Evolutionary conservation across 1,140 invertebrate genomes (phyloP).

Genomic region (Hydropsyche tenuis): DNA sequence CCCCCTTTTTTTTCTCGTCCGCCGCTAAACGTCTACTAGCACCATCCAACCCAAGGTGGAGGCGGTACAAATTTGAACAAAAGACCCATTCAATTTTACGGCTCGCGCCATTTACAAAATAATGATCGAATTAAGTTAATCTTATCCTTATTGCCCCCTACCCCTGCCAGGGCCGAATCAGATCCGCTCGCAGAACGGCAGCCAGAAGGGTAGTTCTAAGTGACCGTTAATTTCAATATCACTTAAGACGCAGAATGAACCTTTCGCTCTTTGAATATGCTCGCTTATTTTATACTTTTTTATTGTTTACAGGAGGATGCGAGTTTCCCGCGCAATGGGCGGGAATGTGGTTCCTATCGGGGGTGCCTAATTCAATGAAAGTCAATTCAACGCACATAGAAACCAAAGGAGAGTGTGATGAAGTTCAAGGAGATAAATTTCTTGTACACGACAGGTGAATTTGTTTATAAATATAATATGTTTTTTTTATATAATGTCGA

Average conservation of each 20-base stretch:
- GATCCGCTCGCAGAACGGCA: background rate
- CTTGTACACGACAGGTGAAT: conserved; percentile 72
- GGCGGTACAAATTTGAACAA: conserved; percentile 37
- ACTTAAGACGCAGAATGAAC: background rate
- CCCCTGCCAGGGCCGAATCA: background rate
- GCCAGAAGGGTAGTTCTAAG: conserved; percentile 3
- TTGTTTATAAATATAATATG: background rate
- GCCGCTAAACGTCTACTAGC: background rate
- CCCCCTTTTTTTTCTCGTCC: too few relatives aligned
- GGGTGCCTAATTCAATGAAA: conserved; percentile 67
- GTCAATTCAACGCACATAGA: conserved; percentile 76
- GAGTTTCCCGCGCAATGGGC: conserved; percentile 76
- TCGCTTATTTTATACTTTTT: background rate
- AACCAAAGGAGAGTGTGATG: conserved; percentile 76
- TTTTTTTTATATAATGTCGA: background rate
- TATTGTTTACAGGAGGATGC: conserved; percentile 63
- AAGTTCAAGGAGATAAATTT: conserved; percentile 75
- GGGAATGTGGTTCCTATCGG: conserved; percentile 81
- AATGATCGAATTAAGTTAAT: conserved; percentile 40
- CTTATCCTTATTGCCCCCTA: conserved; percentile 31
- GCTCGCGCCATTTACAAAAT: conserved; percentile 36
- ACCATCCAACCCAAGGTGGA: background rate
- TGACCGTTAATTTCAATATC: conserved; percentile 19
- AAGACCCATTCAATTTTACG: conserved; percentile 37
- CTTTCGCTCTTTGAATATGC: background rate